Evolutionary conservation across 2,797 vertebrate genomes (phyloP).

Genomic region (Eidolon dupreanum): DNA sequence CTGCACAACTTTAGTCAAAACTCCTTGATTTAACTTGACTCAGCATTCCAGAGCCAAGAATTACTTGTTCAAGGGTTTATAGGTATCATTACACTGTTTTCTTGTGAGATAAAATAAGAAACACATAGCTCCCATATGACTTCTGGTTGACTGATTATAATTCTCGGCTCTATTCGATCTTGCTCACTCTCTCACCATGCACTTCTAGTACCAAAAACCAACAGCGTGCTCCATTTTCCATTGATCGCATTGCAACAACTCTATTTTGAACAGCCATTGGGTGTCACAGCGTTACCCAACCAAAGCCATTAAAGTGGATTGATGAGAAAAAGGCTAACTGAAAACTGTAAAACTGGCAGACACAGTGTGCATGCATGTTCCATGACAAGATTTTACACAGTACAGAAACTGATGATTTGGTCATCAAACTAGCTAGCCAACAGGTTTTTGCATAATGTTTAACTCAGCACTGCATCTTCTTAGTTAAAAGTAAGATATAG

Average conservation of each 20-base stretch:
- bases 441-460: constrained; percentile 43
- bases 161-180: constrained; percentile 40
- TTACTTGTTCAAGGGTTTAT: constrained; percentile 29
- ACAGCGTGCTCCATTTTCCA: constrained; percentile 54
- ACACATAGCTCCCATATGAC: neutral
- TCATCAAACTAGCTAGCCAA: constrained; percentile 40
- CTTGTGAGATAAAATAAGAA: constrained; percentile 50
- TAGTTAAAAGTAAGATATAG: constrained; percentile 66
- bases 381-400: constrained; percentile 39
- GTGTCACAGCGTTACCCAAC: constrained; percentile 45
- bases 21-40: constrained; percentile 35
- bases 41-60: constrained; percentile 37
- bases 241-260: constrained; percentile 61
- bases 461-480: constrained; percentile 57
- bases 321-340: constrained; percentile 61
- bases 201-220: constrained; percentile 32
- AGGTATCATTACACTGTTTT: neutral
- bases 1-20: neutral
- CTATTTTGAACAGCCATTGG: constrained; percentile 59
- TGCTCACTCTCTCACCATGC: neutral
- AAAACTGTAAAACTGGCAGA: constrained; percentile 55
- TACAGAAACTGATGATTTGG: constrained; percentile 30
- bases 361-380: too few species aligned
- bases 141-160: neutral
- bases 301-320: constrained; percentile 35